Evolutionary conservation across 1,140 invertebrate genomes (phyloP).

Genomic region (Alviniconcha marisindica): DNA sequence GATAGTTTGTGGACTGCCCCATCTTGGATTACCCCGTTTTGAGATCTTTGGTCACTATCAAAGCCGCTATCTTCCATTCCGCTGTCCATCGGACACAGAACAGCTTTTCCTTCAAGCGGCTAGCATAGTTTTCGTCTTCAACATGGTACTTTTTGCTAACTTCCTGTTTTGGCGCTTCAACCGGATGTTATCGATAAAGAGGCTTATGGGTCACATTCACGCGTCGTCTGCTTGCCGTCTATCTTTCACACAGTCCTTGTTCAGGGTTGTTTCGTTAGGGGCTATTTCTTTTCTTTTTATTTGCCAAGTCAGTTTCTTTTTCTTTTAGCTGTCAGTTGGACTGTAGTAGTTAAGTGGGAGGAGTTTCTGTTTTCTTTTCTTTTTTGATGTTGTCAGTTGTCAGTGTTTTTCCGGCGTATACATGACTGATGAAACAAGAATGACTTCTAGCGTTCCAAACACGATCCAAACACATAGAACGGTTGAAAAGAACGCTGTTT

Average conservation of each 20-base stretch:
- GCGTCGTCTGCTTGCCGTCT: neutral
- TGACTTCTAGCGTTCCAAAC: no score
- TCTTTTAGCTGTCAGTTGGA: neutral
- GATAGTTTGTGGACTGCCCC: neutral
- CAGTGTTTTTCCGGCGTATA: no score
- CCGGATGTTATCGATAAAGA: neutral
- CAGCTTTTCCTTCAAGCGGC: neutral
- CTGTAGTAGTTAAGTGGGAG: neutral
- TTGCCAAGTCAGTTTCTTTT: neutral
- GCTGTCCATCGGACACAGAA: slow-evolving; percentile 55
- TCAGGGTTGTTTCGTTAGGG: neutral
- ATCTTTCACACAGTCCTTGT: neutral
- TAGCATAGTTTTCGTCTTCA: neutral
- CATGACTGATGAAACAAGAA: no score
- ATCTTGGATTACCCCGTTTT: slow-evolving; percentile 26
- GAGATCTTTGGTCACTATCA: slow-evolving; percentile 70
- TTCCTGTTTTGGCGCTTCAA: slow-evolving; percentile 16
- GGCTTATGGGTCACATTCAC: slow-evolving; percentile 7
- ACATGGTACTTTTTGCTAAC: neutral
- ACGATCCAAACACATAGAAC: no score
- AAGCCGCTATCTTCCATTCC: slow-evolving; percentile 73
- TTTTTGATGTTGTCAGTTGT: no score
- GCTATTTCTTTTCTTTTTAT: no score
- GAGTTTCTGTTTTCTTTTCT: no score
- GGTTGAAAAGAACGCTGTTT: no score